A percentile compares a stretch with the other conserved stretches of the same genome.
Evolutionary conservation across 2,797 vertebrate genomes (phyloP).

Genomic region (Ibycter americanus): DNA sequence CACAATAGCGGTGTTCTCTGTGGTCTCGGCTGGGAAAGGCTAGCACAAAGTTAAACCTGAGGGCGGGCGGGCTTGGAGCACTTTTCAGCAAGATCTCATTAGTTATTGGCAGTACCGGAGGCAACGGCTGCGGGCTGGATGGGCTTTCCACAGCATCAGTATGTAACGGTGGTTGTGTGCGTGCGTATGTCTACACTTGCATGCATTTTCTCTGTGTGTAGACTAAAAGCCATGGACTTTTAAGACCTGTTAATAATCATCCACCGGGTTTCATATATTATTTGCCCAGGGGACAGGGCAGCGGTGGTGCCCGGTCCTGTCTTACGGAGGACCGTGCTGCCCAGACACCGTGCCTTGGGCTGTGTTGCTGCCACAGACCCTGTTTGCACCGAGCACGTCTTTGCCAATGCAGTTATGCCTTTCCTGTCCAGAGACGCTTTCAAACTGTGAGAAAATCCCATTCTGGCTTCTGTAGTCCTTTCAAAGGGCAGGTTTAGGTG

Average conservation of each 20-base stretch:
- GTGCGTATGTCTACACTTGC: not conserved
- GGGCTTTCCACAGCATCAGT: not conserved
- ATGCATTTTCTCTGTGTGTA: not conserved
- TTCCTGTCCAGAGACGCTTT: not conserved
- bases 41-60: not conserved
- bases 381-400: not conserved
- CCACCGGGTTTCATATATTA: not conserved
- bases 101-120: not conserved
- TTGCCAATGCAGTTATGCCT: not conserved
- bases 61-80: not conserved
- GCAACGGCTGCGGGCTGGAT: fast-evolving
- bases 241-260: not conserved
- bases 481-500: not conserved
- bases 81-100: not conserved
- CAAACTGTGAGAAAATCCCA: not conserved
- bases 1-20: not conserved
- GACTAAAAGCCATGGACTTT: not conserved
- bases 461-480: not conserved
- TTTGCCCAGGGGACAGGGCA: not conserved
- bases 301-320: fast-evolving
- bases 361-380: not conserved
- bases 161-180: fast-evolving
- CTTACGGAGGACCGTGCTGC: fast-evolving
- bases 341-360: fast-evolving
- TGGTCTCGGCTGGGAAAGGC: not conserved